Evolutionary conservation across 2,797 vertebrate species (phyloP).

Genomic region (Ispidina picta): DNA sequence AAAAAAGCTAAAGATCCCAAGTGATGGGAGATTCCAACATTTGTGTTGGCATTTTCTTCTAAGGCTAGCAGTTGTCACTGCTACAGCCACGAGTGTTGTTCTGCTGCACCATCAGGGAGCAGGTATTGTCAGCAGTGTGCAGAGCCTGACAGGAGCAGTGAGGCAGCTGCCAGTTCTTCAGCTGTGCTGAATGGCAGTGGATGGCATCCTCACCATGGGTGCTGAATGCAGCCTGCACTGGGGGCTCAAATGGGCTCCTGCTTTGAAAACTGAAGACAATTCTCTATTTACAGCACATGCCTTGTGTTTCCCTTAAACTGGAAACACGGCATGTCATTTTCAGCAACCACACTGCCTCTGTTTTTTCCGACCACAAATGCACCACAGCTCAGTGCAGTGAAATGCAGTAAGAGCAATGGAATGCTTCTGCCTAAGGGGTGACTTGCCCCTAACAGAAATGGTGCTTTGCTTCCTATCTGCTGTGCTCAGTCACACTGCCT

Average conservation of each 20-base stretch:
- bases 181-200: background rate
- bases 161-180: background rate
- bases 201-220: background rate
- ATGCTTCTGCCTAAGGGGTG: constrained; percentile 63
- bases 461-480: constrained; percentile 59
- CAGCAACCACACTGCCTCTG: constrained; percentile 80
- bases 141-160: background rate
- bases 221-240: background rate
- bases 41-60: background rate
- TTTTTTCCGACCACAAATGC: constrained; percentile 90
- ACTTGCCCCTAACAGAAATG: constrained; percentile 50
- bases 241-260: constrained; percentile 3
- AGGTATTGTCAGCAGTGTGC: background rate
- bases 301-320: constrained; percentile 78
- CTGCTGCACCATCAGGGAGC: background rate
- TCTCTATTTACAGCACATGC: constrained; percentile 70
- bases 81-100: background rate
- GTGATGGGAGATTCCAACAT: background rate
- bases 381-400: constrained; percentile 81
- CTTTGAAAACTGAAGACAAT: constrained; percentile 41
- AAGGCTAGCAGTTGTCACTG: background rate
- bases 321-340: constrained; percentile 85
- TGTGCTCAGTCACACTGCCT: constrained; percentile 54
- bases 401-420: constrained; percentile 85
- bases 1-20: constrained; percentile 2